phyloP scores from a whole-genome alignment of 2,888 invertebrate species.

The Lampropteryx suffumata region DNA sequence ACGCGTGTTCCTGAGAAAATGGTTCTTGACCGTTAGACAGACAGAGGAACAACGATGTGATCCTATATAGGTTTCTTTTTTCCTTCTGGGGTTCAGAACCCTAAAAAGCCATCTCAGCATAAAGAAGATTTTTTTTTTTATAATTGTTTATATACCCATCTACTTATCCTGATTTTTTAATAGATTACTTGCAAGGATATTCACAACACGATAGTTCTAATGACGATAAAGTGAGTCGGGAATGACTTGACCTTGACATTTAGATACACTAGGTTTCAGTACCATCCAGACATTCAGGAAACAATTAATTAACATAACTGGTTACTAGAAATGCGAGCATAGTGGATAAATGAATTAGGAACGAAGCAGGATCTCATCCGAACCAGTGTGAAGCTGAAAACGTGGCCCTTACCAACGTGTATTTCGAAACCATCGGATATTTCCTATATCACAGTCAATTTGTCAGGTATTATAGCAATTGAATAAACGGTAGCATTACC shows the following conservation, averaged over 20 bases:
- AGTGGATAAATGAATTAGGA: background rate
- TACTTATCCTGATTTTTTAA: no score
- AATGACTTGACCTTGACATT: conserved; percentile 12
- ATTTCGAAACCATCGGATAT: conserved; percentile 36
- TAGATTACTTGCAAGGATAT: no score
- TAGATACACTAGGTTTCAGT: conserved; percentile 1
- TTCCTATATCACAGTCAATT: conserved; percentile 58
- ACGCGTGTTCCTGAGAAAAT: no score
- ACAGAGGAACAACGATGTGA: no score
- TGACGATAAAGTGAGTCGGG: no score
- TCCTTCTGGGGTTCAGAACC: no score
- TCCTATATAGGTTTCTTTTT: no score
- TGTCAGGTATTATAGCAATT: conserved; percentile 66
- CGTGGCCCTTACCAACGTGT: background rate
- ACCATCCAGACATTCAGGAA: conserved; percentile 11
- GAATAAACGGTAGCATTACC: conserved; percentile 59
- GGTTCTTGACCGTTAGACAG: no score
- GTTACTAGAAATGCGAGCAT: background rate
- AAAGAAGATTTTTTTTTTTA: no score
- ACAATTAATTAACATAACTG: conserved; percentile 6
- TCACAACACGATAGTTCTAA: no score
- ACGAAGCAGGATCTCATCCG: background rate
- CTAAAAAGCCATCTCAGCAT: no score
- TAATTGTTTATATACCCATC: no score
- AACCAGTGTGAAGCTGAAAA: conserved; percentile 12